Conservation (phyloP, 1,140 invertebrate genomes). For the Cotesia chilonis region DNA sequence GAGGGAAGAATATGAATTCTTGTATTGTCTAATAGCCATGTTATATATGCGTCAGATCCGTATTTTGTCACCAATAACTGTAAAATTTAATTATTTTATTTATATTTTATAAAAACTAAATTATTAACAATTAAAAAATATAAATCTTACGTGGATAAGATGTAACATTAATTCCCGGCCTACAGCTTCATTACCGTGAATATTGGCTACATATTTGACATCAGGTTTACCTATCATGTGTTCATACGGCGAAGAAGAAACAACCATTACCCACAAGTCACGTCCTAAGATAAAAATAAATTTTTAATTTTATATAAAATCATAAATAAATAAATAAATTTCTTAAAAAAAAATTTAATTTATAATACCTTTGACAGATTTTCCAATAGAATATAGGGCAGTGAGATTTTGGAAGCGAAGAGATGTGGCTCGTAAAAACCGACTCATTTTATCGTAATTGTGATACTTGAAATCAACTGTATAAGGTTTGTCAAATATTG, state of each 20-base stretch:
- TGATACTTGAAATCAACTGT: slow-evolving; percentile 86
- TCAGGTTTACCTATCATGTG: slow-evolving; percentile 92
- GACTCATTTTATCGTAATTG: slow-evolving; percentile 86
- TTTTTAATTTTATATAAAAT: not conserved
- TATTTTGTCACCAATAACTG: slow-evolving; percentile 86
- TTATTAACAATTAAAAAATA: too few species aligned
- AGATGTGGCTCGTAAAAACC: slow-evolving; percentile 81
- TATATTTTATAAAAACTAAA: not conserved
- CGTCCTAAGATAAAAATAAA: slow-evolving; percentile 69
- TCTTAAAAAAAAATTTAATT: not conserved
- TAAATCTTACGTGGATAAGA: slow-evolving; percentile 76
- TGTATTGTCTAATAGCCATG: slow-evolving; percentile 88
- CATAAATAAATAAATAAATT: not conserved
- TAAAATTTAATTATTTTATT: slow-evolving; percentile 7
- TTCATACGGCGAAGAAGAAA: slow-evolving; percentile 87
- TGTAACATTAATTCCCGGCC: slow-evolving; percentile 88
- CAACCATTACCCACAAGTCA: slow-evolving; percentile 94
- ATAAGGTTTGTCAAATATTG: slow-evolving; percentile 58
- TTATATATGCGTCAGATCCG: slow-evolving; percentile 79
- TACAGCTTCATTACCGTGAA: slow-evolving; percentile 91
- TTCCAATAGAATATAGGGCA: slow-evolving; percentile 90
- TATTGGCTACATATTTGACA: slow-evolving; percentile 91
- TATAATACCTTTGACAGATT: slow-evolving; percentile 84
- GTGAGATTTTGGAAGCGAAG: slow-evolving; percentile 84
- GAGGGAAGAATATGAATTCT: slow-evolving; percentile 92